Evolutionary conservation across 2,888 invertebrate species (phyloP).

Genomic region (Lagria hirta): DNA sequence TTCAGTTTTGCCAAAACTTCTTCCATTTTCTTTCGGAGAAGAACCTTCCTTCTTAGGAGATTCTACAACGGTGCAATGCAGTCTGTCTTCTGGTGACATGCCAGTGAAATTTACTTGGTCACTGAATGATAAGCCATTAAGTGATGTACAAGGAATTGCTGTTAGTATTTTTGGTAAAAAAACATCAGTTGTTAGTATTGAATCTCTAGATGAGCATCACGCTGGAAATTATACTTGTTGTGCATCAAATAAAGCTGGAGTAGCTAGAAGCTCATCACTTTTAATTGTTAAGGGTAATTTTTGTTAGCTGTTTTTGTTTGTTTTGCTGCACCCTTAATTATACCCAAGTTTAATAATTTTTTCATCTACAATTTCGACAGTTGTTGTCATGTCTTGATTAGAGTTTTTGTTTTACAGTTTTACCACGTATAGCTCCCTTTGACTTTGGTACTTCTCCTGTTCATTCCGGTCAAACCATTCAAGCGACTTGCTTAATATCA

Average conservation of each 20-base stretch:
- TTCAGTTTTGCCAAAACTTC: constrained; percentile 62
- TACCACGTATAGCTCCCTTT: constrained; percentile 80
- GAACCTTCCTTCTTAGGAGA: constrained; percentile 55
- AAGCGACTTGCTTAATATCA: constrained; percentile 67
- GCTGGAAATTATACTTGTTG: constrained; percentile 60
- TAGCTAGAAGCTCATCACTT: constrained; percentile 54
- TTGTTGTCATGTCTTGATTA: constrained; percentile 1
- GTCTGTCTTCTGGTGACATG: constrained; percentile 70
- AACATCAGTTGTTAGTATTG: constrained; percentile 61
- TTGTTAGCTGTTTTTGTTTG: constrained; percentile 13
- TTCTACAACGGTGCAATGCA: constrained; percentile 57
- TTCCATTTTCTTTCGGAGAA: constrained; percentile 62
- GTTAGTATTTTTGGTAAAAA: constrained; percentile 66
- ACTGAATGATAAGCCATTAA: constrained; percentile 62
- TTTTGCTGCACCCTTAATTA: constrained; percentile 75
- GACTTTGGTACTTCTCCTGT: constrained; percentile 75
- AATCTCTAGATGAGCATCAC: constrained; percentile 57
- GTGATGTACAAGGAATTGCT: constrained; percentile 52
- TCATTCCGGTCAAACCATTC: constrained; percentile 77
- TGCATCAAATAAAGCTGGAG: constrained; percentile 57
- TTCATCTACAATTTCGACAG: constrained; percentile 17
- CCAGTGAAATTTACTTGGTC: constrained; percentile 76
- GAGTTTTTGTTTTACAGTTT: constrained; percentile 65
- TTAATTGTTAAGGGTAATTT: constrained; percentile 53
- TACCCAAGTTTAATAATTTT: too few species aligned